Percentiles rank a stretch among this genome's conserved stretches.
Conservation (phyloP, 30 jellyfish, hydroid and myxozoan genomes). For the Hydractinia echinata region DNA sequence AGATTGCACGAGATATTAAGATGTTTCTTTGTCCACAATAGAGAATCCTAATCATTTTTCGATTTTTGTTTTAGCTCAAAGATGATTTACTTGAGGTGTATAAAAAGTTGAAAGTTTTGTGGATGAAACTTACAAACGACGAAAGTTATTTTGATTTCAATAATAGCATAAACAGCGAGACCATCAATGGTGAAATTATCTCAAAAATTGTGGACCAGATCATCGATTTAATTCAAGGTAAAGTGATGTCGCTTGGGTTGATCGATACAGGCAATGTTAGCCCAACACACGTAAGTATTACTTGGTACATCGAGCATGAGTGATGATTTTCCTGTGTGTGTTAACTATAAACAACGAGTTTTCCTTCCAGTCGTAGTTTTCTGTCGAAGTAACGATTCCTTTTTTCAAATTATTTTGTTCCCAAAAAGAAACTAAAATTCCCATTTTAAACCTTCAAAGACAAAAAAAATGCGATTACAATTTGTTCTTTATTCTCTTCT, state of each 20-base stretch:
- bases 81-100: background rate
- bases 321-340: background rate
- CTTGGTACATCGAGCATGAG: no score
- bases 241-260: slow-evolving; percentile 18
- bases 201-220: slow-evolving; percentile 22
- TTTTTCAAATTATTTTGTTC: no score
- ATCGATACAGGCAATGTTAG: slow-evolving; percentile 12
- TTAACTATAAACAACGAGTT: background rate
- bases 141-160: background rate
- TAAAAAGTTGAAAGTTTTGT: slow-evolving; percentile 6
- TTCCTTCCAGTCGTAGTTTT: background rate
- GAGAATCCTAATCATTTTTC: background rate
- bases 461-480: background rate
- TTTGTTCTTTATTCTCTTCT: background rate
- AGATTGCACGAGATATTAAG: background rate
- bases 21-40: background rate
- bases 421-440: no score
- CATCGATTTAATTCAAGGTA: slow-evolving; percentile 25
- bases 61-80: background rate
- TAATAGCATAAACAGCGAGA: background rate
- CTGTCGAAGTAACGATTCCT: no score
- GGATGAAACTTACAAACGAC: background rate
- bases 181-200: background rate
- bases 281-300: slow-evolving; percentile 10
- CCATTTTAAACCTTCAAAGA: no score